These are phyloP conservation scores for Sphenopsis melanotis DNA, from an alignment of 2,797 vertebrate species.

Conservation along the genomic window DNA sequence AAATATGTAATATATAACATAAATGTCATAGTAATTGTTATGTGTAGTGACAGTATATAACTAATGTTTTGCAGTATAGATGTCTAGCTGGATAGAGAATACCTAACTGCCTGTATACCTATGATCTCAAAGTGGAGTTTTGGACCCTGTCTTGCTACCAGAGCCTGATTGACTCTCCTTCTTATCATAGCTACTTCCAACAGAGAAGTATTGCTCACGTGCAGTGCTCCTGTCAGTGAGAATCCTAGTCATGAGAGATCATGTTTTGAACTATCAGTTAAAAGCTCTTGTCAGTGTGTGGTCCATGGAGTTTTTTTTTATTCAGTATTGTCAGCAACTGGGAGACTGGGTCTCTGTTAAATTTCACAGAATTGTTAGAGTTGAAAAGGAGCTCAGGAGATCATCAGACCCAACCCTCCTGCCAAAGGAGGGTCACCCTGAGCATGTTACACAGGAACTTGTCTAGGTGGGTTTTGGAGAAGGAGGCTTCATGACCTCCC, in stretches of 20 bases:
- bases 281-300: neutral
- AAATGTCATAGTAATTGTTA: neutral
- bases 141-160: neutral
- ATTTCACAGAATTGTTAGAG: neutral
- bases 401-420: neutral
- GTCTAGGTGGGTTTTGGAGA: neutral
- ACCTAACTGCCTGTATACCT: neutral
- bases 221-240: neutral
- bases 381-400: neutral
- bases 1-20: neutral
- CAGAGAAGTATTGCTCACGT: neutral
- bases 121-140: neutral
- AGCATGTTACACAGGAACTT: neutral
- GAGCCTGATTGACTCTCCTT: neutral
- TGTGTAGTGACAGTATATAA: neutral
- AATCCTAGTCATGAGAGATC: neutral
- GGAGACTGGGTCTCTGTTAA: neutral
- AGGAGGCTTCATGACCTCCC: neutral
- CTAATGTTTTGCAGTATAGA: neutral
- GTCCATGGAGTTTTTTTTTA: neutral
- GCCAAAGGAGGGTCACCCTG: neutral
- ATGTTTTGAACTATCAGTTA: neutral
- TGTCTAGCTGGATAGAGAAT: neutral
- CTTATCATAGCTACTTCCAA: neutral
- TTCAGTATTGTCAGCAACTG: neutral